Evolutionary conservation across 2,888 invertebrate genomes (phyloP).

Genomic region (Rosalia funebris): DNA sequence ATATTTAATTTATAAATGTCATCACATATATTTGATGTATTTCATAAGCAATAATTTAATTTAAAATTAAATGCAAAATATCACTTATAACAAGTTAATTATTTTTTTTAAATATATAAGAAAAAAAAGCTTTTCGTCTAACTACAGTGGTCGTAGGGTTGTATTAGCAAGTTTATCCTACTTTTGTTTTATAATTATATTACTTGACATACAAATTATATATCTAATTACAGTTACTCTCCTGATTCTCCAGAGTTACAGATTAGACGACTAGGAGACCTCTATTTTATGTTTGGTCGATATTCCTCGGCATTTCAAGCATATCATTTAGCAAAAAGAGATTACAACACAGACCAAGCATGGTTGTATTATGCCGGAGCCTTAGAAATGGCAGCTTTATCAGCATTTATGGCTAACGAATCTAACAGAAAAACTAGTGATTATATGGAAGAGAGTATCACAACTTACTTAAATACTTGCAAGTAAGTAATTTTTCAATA

Average conservation of each 20-base stretch:
- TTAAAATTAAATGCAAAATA: no score
- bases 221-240: constrained; percentile 71
- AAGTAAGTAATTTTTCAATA: constrained; percentile 67
- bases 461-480: constrained; percentile 90
- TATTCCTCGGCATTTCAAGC: constrained; percentile 92
- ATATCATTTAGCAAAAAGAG: constrained; percentile 96
- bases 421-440: constrained; percentile 81
- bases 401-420: constrained; percentile 89
- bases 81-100: no score
- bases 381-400: constrained; percentile 93
- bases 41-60: no score
- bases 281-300: constrained; percentile 96
- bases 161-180: no score
- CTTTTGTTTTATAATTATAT: no score
- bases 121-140: no score
- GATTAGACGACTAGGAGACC: constrained; percentile 89
- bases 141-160: no score
- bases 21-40: no score
- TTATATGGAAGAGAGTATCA: constrained; percentile 95
- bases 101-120: no score
- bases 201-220: no score
- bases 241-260: constrained; percentile 91
- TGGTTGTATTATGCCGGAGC: constrained; percentile 98
- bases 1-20: no score
- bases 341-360: constrained; percentile 96